Percentiles rank a stretch among this genome's conserved stretches.
Conservation (phyloP, 92 coral and sea anemone genomes). For the Heteractis magnifica region DNA sequence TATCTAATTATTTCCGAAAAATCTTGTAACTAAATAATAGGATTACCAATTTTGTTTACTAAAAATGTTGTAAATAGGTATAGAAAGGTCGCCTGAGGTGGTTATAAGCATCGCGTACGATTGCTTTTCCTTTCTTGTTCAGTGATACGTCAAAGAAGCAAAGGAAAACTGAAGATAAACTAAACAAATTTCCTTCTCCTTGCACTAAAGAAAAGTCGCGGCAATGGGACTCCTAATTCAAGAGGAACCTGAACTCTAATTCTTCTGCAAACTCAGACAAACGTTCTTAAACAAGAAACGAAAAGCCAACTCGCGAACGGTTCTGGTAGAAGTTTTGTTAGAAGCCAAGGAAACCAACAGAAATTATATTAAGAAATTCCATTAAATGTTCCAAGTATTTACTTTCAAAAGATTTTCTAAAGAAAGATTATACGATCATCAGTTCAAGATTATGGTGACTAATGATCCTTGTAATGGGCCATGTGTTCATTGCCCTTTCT, state of each 20-base stretch:
- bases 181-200: not conserved
- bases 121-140: not conserved
- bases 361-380: not conserved
- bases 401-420: not conserved
- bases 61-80: not conserved
- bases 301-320: not conserved
- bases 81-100: not conserved
- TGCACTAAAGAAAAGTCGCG: too few relatives aligned
- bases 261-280: not conserved
- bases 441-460: not conserved
- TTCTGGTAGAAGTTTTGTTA: not conserved
- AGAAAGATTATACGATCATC: not conserved
- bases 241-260: not conserved
- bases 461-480: constrained; percentile 4
- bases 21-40: not conserved
- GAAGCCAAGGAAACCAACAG: not conserved
- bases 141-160: not conserved
- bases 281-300: not conserved
- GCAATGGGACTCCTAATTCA: too few relatives aligned
- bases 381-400: not conserved
- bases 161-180: not conserved
- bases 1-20: not conserved
- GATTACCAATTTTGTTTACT: not conserved
- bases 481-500: constrained; percentile 4
- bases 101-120: not conserved